phyloP scores from a whole-genome alignment of 1,140 invertebrate genomes.

The Oncopeltus fasciatus region DNA sequence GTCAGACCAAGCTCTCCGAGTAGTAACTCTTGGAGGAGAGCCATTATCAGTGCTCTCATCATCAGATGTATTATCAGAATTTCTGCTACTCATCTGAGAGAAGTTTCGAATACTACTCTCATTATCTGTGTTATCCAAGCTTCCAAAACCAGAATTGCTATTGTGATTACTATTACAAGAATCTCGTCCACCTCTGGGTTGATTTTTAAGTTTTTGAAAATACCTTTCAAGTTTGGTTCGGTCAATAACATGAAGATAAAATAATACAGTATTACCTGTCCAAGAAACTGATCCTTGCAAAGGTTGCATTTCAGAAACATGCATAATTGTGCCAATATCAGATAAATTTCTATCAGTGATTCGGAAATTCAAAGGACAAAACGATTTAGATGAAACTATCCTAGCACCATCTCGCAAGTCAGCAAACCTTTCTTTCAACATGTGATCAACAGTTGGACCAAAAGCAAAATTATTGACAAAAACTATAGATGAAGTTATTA shows the following conservation, averaged over 20 bases:
- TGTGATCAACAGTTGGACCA: slow-evolving; percentile 92
- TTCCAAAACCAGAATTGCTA: slow-evolving; percentile 30
- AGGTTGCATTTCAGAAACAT: slow-evolving; percentile 89
- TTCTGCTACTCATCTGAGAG: slow-evolving; percentile 27
- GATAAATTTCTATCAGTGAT: slow-evolving; percentile 82
- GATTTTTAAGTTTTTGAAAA: slow-evolving; percentile 80
- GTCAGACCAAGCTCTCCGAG: slow-evolving; percentile 18
- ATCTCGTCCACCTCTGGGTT: slow-evolving; percentile 49
- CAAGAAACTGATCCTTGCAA: slow-evolving; percentile 90
- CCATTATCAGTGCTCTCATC: slow-evolving; percentile 32
- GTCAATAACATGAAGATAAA: slow-evolving; percentile 95
- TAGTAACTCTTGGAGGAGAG: slow-evolving; percentile 31
- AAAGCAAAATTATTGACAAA: slow-evolving; percentile 99
- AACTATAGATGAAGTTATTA: slow-evolving; percentile 80
- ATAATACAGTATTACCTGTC: slow-evolving; percentile 95
- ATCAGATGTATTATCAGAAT: slow-evolving; percentile 24
- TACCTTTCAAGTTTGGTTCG: slow-evolving; percentile 89
- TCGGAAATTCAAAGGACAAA: slow-evolving; percentile 93
- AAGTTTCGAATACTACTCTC: too few species aligned
- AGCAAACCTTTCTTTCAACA: slow-evolving; percentile 87
- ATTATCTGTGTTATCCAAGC: slow-evolving; percentile 35
- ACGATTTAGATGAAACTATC: slow-evolving; percentile 97
- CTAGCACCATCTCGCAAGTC: slow-evolving; percentile 91
- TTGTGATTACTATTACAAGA: slow-evolving; percentile 28
- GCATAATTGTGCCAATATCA: slow-evolving; percentile 98